Evolutionary conservation across 2,113 vertebrate species (phyloP), one percentile per base, ranked within the genome.

Genomic region (Chionodraco myersi): DNA sequence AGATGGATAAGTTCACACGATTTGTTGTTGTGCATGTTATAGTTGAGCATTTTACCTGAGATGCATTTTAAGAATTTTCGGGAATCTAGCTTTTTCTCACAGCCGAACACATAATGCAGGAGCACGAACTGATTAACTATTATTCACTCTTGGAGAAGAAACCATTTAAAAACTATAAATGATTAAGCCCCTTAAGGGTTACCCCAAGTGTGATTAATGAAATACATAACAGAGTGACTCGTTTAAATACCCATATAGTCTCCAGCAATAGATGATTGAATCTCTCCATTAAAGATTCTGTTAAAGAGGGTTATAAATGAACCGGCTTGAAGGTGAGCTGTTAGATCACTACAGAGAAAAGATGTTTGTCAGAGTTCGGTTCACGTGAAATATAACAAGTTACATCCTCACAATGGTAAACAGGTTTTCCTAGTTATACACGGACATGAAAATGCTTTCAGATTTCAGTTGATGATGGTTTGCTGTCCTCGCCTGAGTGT

Each of bases 151-250:
- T 34, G 36, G 10, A 14, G 56, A 73, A 62, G 9, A 78, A 70
- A 66, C 64, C 47, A 71, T 85, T 88, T 82, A 60, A 70, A 80
- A 79, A 36, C 70, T 26, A 81, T 84, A 63, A 66, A 85, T 88
- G 86, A 90, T 92, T 86, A 86, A 85, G 53, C 49, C 54, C n/a
- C n/a, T n/a, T n/a, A n/a, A n/a, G n/a, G n/a, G n/a, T n/a, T n/a
- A n/a, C n/a, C n/a, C n/a, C 75, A 85, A 63, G 63, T 86, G 85
- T 89, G 84, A 92, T 88, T 89, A 87, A 90, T 86, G 84, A 67
- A 68, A 63, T 53, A 34, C 77, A 75, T 74, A 80, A 83, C 66
- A 16, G 56, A 59, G 47, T 75, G 84, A 86, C 87, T 90, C 84
- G 82, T 88, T 89, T 90, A 91, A 88, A 92, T 82, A 88, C 76